A percentile compares a stretch with the other conserved stretches of the same genome.
Conservation (phyloP, 2,113 vertebrate species). For the Puntigrus tetrazona region DNA sequence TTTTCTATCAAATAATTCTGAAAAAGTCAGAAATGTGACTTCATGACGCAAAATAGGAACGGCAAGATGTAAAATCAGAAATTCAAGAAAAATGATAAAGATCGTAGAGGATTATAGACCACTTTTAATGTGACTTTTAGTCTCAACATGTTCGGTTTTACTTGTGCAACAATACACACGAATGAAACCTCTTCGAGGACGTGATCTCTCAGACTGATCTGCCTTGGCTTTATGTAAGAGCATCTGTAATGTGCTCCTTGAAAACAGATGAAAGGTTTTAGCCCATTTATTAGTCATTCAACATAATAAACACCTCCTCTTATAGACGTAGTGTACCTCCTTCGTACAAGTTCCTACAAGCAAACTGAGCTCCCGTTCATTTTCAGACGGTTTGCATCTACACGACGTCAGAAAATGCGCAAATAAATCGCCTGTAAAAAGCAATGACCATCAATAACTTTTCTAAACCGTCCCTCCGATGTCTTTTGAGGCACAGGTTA, state of each 20-base stretch:
- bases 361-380: background rate
- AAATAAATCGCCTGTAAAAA: background rate
- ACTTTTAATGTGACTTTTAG: background rate
- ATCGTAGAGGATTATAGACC: background rate
- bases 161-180: background rate
- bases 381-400: background rate
- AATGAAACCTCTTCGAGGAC: background rate
- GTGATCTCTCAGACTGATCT: background rate
- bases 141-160: background rate
- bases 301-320: background rate
- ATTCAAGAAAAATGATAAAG: background rate
- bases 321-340: background rate
- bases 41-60: too few species aligned
- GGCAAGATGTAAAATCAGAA: too few species aligned
- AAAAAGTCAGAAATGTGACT: too few species aligned
- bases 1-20: too few species aligned
- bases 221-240: background rate
- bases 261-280: conserved; percentile 17
- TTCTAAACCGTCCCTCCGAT: background rate
- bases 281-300: conserved; percentile 14
- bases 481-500: background rate
- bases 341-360: background rate
- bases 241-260: background rate
- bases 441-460: too few species aligned
- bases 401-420: background rate